A percentile compares a stretch with the other conserved stretches of the same genome.
These are phyloP conservation scores for Leuciscus idus DNA, from an alignment of 2,113 vertebrate species.

Conservation along the genomic window DNA sequence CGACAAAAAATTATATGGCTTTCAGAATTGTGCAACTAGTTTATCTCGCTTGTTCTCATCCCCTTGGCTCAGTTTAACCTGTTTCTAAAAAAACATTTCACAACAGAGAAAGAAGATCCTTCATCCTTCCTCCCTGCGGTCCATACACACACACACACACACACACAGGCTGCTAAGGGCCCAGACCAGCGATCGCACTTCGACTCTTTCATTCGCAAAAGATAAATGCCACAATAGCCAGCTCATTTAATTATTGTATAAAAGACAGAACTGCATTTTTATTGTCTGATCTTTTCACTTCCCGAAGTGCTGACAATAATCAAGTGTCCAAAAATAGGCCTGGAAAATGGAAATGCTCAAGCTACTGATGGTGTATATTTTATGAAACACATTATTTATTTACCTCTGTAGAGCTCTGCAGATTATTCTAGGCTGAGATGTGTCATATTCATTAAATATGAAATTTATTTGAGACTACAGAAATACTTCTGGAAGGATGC, in stretches of 20 bases:
- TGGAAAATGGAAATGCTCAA: slow-evolving; percentile 7
- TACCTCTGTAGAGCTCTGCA: slow-evolving; percentile 13
- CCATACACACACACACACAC: slow-evolving; percentile 34
- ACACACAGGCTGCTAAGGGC: slow-evolving; percentile 36
- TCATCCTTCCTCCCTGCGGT: background rate
- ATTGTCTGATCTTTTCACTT: slow-evolving; percentile 9
- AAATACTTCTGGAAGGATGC: background rate
- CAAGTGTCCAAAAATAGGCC: slow-evolving; percentile 11
- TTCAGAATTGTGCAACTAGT: slow-evolving; percentile 16
- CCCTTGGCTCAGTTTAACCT: slow-evolving; percentile 38
- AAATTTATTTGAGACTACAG: background rate
- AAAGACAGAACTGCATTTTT: background rate
- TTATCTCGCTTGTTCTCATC: background rate
- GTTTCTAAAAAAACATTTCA: slow-evolving; percentile 25
- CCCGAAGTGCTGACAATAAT: background rate
- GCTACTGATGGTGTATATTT: slow-evolving; percentile 37
- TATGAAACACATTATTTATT: slow-evolving; percentile 36
- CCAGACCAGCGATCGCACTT: slow-evolving; percentile 30
- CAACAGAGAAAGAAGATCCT: slow-evolving; percentile 28
- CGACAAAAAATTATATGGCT: background rate
- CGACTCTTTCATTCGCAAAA: background rate
- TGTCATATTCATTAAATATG: slow-evolving; percentile 23
- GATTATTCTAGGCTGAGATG: slow-evolving; percentile 23
- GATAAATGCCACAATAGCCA: background rate
- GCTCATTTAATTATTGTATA: background rate